These are phyloP conservation scores for Ptiloglossa arizonensis DNA, from an alignment of 1,140 invertebrate species.

Conservation along the genomic window DNA sequence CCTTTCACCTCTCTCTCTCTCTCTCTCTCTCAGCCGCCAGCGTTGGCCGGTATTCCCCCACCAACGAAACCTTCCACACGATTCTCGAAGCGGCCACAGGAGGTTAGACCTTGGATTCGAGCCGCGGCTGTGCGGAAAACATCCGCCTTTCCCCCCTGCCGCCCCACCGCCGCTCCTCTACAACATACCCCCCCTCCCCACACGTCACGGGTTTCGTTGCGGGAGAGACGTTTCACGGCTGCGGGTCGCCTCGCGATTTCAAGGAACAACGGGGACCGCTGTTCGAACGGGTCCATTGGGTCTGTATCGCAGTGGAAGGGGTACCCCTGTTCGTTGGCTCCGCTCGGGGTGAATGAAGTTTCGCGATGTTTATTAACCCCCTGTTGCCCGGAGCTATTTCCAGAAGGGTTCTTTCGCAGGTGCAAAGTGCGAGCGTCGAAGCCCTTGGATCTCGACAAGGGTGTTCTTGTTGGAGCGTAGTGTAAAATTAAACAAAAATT, in stretches of 20 bases:
- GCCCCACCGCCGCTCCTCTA: conserved; percentile 12
- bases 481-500: no score
- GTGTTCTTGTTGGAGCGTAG: no score
- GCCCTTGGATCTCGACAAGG: no score
- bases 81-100: conserved; percentile 58
- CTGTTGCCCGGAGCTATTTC: no score
- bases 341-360: no score
- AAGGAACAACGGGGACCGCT: background rate
- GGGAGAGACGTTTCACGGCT: conserved; percentile 20
- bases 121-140: conserved; percentile 49
- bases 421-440: no score
- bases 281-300: background rate
- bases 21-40: background rate
- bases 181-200: no score
- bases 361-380: no score
- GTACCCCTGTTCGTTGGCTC: no score
- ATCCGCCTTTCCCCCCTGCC: conserved; percentile 45
- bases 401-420: no score
- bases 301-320: no score
- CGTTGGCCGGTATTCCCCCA: conserved; percentile 1
- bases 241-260: conserved; percentile 1
- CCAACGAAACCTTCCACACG: conserved; percentile 54
- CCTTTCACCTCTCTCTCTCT: background rate
- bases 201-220: conserved; percentile 8
- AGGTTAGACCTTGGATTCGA: conserved; percentile 64